Evolutionary conservation across 2,888 invertebrate genomes (phyloP).

Genomic region (Leptodirus hochenwartii): DNA sequence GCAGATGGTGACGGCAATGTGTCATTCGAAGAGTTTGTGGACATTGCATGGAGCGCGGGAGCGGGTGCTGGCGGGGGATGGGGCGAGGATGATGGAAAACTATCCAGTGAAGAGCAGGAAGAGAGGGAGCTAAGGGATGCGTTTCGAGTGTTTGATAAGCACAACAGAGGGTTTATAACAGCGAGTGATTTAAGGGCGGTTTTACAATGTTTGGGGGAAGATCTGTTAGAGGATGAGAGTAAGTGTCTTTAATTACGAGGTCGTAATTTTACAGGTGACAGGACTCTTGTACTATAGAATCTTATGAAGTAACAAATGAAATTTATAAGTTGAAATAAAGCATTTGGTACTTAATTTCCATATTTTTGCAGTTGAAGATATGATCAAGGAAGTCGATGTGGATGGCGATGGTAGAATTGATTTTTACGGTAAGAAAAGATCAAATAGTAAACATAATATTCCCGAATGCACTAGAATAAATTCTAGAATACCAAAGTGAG

Average conservation of each 20-base stretch:
- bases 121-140: conserved; percentile 71
- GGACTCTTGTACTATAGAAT: not conserved
- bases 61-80: too few relatives aligned
- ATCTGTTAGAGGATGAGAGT: conserved; percentile 81
- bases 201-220: conserved; percentile 74
- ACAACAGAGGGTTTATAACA: conserved; percentile 81
- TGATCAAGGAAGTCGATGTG: conserved; percentile 92
- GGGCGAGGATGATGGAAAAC: conserved; percentile 21
- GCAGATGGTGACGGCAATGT: conserved; percentile 74
- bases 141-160: conserved; percentile 79
- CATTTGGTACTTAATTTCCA: conserved; percentile 6
- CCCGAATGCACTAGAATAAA: too few relatives aligned
- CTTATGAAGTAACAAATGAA: not conserved
- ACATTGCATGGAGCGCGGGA: conserved; percentile 37
- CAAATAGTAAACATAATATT: not conserved
- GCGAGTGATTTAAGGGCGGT: conserved; percentile 77
- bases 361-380: conserved; percentile 66
- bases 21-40: conserved; percentile 76
- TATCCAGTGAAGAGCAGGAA: conserved; percentile 61
- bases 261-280: not conserved
- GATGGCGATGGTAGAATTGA: conserved; percentile 89
- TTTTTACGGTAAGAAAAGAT: conserved; percentile 52
- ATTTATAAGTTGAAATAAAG: not conserved
- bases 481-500: too few relatives aligned
- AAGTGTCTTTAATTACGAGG: conserved; percentile 24